Evolutionary conservation across 2,113 vertebrate genomes (phyloP), one percentile per base, ranked within the genome.

Genomic region (Romanogobio albipinnatus): DNA sequence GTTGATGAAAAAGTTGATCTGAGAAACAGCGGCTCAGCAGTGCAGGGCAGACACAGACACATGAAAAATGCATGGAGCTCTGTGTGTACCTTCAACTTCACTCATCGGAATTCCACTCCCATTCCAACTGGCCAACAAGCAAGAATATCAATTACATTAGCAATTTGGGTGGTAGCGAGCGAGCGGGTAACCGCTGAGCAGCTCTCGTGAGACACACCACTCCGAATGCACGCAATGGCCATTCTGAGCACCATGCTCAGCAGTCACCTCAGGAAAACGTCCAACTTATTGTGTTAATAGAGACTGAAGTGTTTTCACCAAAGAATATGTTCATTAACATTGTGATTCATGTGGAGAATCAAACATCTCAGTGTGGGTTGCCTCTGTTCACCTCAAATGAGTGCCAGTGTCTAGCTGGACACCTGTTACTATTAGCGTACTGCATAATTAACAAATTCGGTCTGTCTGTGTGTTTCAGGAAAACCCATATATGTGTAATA

Each of bases 401-500:
- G 11, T 26, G 9, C 5, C 56, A 49, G 26, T 36, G 24, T 59
- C 10, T 47, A 49, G 24, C n/a, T 8, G 43, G n/a, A 75, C 26
- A 73, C 11, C 15, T 45, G n/a, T 10, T 74, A 45, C 22, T 83
- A 45, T 17, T 39, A 56, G 39, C 3, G 0, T 14, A 43, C 53
- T 36, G 53, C 17, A 59, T 59, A 64, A 66, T 70, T 85, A 79
- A 85, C 26, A 62, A 19, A 24, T 90, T 92, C 74, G 80, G 92
- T 89, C 91, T 87, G 82, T 17, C 0, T 7, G 84, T 17, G 91
- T 83, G 15, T 86, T 92, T 59, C 79, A 99, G 98, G 97, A 98
- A 75, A 99, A 99, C 91, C 98, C 98, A 17, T 99, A 99, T 94
- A 99, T 99, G 98, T 99, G 98, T 92, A 99, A 99, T 92, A 99